Evolutionary conservation across 2,113 vertebrate genomes (phyloP).

Genomic region (Eonycteris spelaea): DNA sequence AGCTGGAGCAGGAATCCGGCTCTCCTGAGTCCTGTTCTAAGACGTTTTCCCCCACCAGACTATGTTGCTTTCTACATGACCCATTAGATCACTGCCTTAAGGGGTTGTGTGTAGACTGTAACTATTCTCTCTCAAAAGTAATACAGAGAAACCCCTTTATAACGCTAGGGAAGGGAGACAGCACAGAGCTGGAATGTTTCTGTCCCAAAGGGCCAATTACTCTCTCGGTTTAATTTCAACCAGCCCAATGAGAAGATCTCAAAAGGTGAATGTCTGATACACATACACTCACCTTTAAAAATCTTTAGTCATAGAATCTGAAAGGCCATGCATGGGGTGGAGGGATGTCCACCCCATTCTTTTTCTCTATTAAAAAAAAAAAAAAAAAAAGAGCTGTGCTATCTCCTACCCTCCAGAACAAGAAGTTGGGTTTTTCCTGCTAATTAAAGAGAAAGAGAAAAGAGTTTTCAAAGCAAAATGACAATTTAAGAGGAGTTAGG

Average conservation of each 20-base stretch:
- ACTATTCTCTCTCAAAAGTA: background rate
- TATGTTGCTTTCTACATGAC: background rate
- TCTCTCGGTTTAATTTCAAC: background rate
- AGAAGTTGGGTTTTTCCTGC: background rate
- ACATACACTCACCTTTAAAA: background rate
- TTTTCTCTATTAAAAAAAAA: background rate
- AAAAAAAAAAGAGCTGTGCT: background rate
- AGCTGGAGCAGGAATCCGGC: background rate
- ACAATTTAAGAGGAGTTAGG: background rate
- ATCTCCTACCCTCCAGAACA: background rate
- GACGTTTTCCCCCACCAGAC: background rate
- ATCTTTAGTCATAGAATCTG: background rate
- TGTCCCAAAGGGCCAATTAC: background rate
- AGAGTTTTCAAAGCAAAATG: background rate
- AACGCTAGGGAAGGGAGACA: background rate
- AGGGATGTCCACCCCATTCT: background rate
- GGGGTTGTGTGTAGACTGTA: background rate
- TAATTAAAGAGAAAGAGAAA: background rate
- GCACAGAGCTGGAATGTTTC: background rate
- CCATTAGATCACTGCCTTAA: background rate
- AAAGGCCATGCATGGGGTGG: background rate
- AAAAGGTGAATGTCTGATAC: background rate
- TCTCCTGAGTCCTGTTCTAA: background rate
- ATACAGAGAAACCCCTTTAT: background rate
- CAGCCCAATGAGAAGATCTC: background rate